Base-by-base conservation (phyloP, 2,888 invertebrate genomes). In the Hartigia nigra region DNA sequence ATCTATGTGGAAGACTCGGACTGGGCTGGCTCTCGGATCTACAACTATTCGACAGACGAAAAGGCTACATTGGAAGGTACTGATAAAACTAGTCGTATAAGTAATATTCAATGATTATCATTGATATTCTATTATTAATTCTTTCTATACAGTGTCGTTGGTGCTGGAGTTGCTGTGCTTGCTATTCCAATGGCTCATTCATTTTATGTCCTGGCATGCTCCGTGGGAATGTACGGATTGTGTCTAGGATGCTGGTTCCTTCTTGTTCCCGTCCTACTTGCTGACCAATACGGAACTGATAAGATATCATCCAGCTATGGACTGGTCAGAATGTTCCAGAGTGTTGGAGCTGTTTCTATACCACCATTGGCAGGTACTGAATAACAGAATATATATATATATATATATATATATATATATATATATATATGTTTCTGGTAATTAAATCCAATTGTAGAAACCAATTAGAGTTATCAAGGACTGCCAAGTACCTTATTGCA, bases 171-270 rank as follows among this genome's bases (percentile, higher is more conserved):
- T 3, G 94, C 96, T 0, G 95, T 96, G 0, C 90, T 96, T 72
- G 92, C 94, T 0, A 93, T 96, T 69, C 95, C 96, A 1, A 94
- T 94, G 82, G 93, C 94, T 70, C 93, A 93, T 11, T 94, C 94
- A 0, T 95, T 95, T 92, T 94, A 94, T 91, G 92, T 95, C 0
- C 91, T 96, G 70, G 95, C 95, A 9, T 92, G 94, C 4, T 94
- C 95, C 1, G 95, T 95, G 74, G 95, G 94, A 91, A 89, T 92
- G 87, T 96, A 96, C 88, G 96, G 96, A 0, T 91, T 96, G 0
- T 96, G 95, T 81, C 93, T 96, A 32, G 96, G 96, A 34, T 95
- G 95, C 87, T 96, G 96, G 95, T 96, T 96, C 90, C 94, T 96
- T 3, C 89, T 96, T 78, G 95, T 96, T 79, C 96, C 96, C 0